phyloP scores from a whole-genome alignment of 2,113 vertebrate species.

The Pavo muticus region DNA sequence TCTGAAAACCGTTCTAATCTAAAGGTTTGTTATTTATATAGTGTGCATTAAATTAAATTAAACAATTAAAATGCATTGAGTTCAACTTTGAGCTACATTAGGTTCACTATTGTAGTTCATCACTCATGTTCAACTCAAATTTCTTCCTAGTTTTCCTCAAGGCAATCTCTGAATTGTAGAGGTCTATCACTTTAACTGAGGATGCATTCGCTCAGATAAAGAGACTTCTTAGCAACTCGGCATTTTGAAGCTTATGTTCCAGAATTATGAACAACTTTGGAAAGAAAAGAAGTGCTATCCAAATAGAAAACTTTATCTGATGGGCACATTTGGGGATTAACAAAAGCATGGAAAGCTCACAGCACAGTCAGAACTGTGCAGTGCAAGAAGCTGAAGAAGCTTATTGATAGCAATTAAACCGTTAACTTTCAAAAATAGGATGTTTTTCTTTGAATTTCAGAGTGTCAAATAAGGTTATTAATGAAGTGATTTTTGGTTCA shows the following conservation, averaged over 20 bases:
- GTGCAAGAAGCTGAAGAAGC: background rate
- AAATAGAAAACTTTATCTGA: slow-evolving; percentile 57
- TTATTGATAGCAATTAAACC: background rate
- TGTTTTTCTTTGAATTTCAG: background rate
- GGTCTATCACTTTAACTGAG: slow-evolving; percentile 1
- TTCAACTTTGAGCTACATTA: background rate
- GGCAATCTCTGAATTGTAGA: background rate
- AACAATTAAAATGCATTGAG: background rate
- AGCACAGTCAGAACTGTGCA: background rate
- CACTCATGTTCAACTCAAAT: background rate
- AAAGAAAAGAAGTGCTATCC: slow-evolving; percentile 30
- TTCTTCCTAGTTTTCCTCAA: background rate
- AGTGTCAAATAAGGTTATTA: background rate
- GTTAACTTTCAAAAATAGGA: background rate
- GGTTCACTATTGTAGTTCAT: background rate
- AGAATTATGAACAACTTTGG: slow-evolving; percentile 26
- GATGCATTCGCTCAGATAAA: background rate
- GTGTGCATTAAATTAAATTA: background rate
- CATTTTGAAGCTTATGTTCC: slow-evolving; percentile 17
- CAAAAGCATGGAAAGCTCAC: background rate
- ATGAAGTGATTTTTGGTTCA: background rate
- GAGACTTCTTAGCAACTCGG: background rate
- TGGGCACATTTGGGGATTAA: slow-evolving; percentile 31
- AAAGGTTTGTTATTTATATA: background rate
- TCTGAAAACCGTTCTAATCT: background rate